Conservation (phyloP, 2,797 vertebrate species). For the Rhinoraja longicauda region DNA sequence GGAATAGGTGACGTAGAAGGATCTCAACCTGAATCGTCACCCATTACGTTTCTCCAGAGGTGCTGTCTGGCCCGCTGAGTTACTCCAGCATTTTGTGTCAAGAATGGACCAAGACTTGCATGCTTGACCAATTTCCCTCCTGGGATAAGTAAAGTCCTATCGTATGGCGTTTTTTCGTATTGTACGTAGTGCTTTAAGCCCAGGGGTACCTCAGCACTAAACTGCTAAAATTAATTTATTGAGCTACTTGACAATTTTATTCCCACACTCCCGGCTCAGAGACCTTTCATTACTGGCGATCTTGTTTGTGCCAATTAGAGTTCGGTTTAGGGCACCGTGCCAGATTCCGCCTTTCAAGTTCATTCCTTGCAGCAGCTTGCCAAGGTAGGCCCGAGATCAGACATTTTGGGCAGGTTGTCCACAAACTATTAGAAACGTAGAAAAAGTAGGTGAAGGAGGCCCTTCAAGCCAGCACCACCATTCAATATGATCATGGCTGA, state of each 20-base stretch:
- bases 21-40: too few relatives aligned
- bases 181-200: not conserved
- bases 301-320: not conserved
- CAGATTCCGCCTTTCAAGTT: not conserved
- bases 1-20: too few relatives aligned
- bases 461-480: too few relatives aligned
- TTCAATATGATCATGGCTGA: too few relatives aligned
- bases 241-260: not conserved
- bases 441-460: too few relatives aligned
- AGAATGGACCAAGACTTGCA: too few relatives aligned
- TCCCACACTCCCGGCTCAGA: not conserved
- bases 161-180: too few relatives aligned
- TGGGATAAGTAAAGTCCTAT: too few relatives aligned
- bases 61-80: too few relatives aligned
- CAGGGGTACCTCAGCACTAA: not conserved
- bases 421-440: not conserved
- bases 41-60: too few relatives aligned
- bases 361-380: not conserved
- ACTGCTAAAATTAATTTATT: not conserved
- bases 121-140: too few relatives aligned
- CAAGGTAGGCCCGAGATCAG: not conserved
- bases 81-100: too few relatives aligned
- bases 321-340: not conserved
- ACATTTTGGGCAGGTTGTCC: not conserved
- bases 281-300: not conserved